phyloP scores from a whole-genome alignment of 1,140 invertebrate species.

The Prorops nasuta region DNA sequence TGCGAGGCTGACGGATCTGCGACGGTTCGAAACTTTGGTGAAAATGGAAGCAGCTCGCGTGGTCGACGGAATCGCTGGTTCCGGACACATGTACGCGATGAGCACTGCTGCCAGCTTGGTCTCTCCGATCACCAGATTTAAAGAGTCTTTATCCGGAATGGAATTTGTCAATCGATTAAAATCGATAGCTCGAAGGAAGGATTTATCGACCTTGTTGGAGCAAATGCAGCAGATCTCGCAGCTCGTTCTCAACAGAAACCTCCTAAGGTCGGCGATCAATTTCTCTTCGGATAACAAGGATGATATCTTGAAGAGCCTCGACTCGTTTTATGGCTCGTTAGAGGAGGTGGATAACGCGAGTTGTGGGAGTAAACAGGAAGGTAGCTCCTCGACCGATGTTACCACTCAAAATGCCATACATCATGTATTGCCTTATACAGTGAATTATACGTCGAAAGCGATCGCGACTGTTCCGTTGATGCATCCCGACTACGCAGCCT shows the following conservation, averaged over 20 bases:
- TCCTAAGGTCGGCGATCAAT: slow-evolving; percentile 69
- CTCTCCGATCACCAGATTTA: slow-evolving; percentile 65
- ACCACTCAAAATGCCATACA: no score
- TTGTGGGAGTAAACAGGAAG: slow-evolving; percentile 28
- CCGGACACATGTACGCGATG: slow-evolving; percentile 87
- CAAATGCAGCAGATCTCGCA: slow-evolving; percentile 67
- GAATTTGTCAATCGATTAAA: slow-evolving; percentile 80
- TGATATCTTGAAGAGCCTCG: slow-evolving; percentile 54
- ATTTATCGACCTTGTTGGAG: slow-evolving; percentile 63
- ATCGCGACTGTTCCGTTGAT: slow-evolving; percentile 75
- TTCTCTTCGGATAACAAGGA: slow-evolving; percentile 57
- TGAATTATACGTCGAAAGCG: slow-evolving; percentile 82
- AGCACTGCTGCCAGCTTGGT: slow-evolving; percentile 71
- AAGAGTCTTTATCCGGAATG: slow-evolving; percentile 75
- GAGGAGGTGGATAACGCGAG: slow-evolving; percentile 34
- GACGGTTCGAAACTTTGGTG: slow-evolving; percentile 78
- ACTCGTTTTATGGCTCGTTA: slow-evolving; percentile 51
- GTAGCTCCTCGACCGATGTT: no score
- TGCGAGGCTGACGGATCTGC: slow-evolving; percentile 66
- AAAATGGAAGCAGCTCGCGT: slow-evolving; percentile 77
- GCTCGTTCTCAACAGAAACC: slow-evolving; percentile 66
- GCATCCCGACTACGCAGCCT: slow-evolving; percentile 73
- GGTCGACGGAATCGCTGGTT: slow-evolving; percentile 75
- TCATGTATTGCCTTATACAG: slow-evolving; percentile 80
- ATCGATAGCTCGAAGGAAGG: slow-evolving; percentile 67